These are phyloP conservation scores for Xenus cinereus DNA, from an alignment of 2,113 vertebrate genomes.

Conservation along the genomic window DNA sequence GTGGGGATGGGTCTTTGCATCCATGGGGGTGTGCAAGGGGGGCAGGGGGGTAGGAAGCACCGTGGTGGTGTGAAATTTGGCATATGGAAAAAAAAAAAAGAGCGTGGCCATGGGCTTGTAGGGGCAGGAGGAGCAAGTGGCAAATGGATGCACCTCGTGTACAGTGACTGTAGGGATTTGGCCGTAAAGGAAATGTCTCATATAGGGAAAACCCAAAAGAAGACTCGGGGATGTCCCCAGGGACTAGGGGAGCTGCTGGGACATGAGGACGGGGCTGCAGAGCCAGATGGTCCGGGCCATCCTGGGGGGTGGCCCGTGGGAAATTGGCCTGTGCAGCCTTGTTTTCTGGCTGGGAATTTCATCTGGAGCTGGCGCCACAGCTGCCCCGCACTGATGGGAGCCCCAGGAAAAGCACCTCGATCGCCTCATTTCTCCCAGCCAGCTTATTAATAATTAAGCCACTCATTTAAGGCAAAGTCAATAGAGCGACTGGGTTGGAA, in stretches of 20 bases:
- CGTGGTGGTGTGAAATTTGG: accelerated
- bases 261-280: accelerated
- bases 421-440: accelerated
- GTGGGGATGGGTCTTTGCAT: not conserved
- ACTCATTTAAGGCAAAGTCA: conserved; percentile 31
- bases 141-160: accelerated
- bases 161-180: accelerated
- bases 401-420: not conserved
- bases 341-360: not conserved
- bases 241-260: not conserved
- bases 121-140: not conserved
- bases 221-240: accelerated
- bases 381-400: not conserved
- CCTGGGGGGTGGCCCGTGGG: accelerated
- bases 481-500: not conserved
- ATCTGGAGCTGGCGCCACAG: accelerated
- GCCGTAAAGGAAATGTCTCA: not conserved
- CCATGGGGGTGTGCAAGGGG: accelerated
- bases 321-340: accelerated
- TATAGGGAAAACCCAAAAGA: not conserved
- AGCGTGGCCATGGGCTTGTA: accelerated
- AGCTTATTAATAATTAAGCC: conserved; percentile 64
- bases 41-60: not conserved
- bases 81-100: not conserved
- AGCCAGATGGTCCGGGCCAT: accelerated